Conservation (phyloP, 1,140 invertebrate genomes). For the Cotesia glomerata region DNA sequence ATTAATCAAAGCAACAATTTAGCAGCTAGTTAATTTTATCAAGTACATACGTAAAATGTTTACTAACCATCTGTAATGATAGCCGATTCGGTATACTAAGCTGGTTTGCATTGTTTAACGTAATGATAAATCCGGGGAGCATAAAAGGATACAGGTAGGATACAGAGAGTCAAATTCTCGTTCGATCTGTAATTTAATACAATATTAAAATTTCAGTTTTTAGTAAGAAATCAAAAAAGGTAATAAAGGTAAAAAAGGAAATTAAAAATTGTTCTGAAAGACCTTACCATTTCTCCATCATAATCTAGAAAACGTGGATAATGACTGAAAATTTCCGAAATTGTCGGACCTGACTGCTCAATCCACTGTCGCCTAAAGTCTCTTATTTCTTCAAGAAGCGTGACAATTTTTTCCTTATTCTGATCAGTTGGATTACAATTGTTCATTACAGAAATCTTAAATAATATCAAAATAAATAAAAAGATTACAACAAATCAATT, state of each 20-base stretch:
- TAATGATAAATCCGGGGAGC: background rate
- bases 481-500: background rate
- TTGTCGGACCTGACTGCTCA: background rate
- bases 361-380: background rate
- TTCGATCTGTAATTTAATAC: background rate
- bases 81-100: background rate
- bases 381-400: background rate
- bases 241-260: background rate
- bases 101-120: background rate
- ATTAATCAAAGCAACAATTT: background rate
- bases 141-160: background rate
- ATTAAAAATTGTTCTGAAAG: background rate
- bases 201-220: background rate
- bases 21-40: background rate
- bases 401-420: background rate
- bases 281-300: slow-evolving; percentile 8
- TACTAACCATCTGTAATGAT: slow-evolving; percentile 9
- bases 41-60: background rate
- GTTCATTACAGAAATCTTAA: background rate
- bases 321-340: background rate
- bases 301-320: slow-evolving; percentile 1
- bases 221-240: background rate
- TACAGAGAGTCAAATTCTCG: background rate
- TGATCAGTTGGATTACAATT: background rate
- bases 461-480: background rate